Base-by-base conservation (phyloP, 1,140 invertebrate species). In the Heterodera carotae region DNA sequence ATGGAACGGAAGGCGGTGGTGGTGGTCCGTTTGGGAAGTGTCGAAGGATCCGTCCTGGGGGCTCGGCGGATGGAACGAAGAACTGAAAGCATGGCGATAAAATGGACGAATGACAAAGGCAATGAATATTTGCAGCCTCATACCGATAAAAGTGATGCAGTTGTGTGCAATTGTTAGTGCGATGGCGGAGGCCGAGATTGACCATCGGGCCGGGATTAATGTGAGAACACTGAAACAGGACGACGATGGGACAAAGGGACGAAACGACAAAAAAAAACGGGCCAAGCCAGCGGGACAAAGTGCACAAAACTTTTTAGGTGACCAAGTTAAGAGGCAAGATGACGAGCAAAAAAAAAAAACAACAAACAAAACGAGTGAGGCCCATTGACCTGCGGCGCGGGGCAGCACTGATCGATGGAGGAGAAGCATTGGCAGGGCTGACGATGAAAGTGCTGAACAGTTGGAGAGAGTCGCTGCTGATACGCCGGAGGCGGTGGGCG, bases 181-280 rank as follows among this genome's bases (percentile, higher is more conserved):
- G 48, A 56, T 66, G 27, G 62, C 6, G 62, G 29, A 27, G 62
- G 25, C 25, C 48, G 48, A 56, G 22, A 18, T 56, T 56, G 62
- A 27, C 62, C 62, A 29, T 34, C 22, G 27, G 62, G 62, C 25
- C 62, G 27, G 33, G 22, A 66, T 66, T 27, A 66, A 34, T 66
- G 62, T 34, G 33, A 66, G 62, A 56, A 56, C 48, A 66, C 62
- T 66, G 62, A 66, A 66, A 66, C 48, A 66, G 25, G 62, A 66
- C n/a, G 60, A 62, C 29, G 29, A 31, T 29, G 22, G 25, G 62
- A 66, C 62, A 66, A 66, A 29, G 25, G 62, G 29, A 27, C 25
- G 62, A 66, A 62, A 62, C 6, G 39, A 43, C 6, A 43, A 43
- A 12, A 22, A 15, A 22, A 15, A 56, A 56, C 48, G 12, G n/a